A percentile compares a stretch with the other conserved stretches of the same genome.
Conservation (phyloP, 2,113 vertebrate genomes). For the Tonatia bakeri region DNA sequence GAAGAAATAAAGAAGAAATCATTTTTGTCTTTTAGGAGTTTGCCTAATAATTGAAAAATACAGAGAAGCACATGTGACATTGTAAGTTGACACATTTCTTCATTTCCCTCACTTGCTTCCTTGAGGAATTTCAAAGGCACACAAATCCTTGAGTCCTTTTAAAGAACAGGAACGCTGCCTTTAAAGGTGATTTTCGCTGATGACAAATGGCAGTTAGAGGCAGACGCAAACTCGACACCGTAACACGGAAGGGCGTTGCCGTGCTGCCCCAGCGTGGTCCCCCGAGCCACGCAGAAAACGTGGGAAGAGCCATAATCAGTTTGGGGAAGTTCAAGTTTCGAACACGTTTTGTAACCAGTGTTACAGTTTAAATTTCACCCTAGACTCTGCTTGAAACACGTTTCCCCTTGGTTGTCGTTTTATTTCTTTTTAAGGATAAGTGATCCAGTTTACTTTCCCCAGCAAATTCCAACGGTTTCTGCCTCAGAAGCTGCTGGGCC, state of each 20-base stretch:
- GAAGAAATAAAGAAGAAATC: background rate
- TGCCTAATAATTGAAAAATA: background rate
- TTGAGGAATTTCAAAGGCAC: slow-evolving; percentile 41
- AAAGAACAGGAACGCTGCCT: slow-evolving; percentile 9
- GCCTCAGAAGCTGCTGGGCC: background rate
- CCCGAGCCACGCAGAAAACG: background rate
- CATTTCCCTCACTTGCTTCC: background rate
- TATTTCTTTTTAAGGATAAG: background rate
- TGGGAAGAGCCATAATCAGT: background rate
- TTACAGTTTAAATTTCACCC: background rate
- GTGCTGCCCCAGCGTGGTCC: background rate
- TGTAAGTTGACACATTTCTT: background rate
- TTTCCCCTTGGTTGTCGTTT: background rate
- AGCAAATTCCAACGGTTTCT: background rate
- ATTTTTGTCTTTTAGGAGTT: background rate
- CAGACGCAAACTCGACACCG: background rate
- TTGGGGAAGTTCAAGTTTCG: background rate
- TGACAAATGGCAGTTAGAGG: background rate
- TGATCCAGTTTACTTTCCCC: background rate
- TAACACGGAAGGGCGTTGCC: background rate
- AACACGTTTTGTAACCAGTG: background rate
- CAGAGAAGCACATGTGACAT: background rate
- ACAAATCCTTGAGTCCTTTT: background rate
- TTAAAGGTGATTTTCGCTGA: slow-evolving; percentile 1
- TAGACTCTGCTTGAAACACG: background rate